Evolutionary conservation across 2,113 vertebrate species (phyloP).

Genomic region (Apus apus): DNA sequence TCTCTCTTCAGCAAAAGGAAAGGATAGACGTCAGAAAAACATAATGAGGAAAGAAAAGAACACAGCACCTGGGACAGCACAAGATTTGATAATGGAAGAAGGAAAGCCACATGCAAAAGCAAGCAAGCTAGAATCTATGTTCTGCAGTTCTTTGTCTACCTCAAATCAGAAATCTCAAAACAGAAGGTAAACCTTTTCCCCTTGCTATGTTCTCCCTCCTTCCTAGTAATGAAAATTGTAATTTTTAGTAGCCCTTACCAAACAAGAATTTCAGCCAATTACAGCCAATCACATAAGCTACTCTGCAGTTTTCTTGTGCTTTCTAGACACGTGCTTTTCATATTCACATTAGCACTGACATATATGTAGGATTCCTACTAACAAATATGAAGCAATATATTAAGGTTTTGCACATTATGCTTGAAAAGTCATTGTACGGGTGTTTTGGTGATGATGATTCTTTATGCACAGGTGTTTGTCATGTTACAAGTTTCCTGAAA

Average conservation of each 20-base stretch:
- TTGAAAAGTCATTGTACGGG: background rate
- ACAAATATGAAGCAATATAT: background rate
- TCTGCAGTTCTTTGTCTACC: conserved; percentile 83
- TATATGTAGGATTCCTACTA: background rate
- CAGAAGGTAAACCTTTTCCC: conserved; percentile 62
- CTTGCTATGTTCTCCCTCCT: background rate
- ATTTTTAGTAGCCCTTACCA: background rate
- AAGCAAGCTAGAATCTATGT: conserved; percentile 80
- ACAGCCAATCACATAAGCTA: background rate
- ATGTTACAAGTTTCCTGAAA: background rate
- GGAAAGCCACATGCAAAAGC: conserved; percentile 39
- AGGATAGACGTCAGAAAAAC: background rate
- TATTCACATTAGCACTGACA: background rate
- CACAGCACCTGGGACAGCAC: background rate
- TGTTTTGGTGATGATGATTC: background rate
- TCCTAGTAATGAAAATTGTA: background rate
- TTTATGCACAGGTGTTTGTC: background rate
- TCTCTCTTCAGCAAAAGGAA: conserved; percentile 20
- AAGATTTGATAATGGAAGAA: background rate
- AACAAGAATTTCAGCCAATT: background rate
- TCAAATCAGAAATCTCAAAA: conserved; percentile 55
- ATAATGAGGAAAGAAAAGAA: background rate
- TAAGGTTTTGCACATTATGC: background rate
- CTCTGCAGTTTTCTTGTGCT: background rate
- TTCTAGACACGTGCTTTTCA: background rate